These are phyloP conservation scores for Empis stercorea DNA, from an alignment of 2,888 invertebrate genomes.

Conservation along the genomic window DNA sequence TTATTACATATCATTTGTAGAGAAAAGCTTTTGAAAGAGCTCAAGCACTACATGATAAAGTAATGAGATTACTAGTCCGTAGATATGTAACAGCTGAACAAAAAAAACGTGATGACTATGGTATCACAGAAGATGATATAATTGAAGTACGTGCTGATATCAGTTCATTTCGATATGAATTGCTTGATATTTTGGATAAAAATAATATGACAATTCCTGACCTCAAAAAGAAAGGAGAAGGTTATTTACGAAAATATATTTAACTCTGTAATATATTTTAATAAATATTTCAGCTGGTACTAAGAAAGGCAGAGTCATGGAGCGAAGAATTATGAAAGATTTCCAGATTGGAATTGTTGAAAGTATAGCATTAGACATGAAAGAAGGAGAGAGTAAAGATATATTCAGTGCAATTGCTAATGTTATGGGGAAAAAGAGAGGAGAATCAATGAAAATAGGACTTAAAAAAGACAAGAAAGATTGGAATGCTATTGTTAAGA, in stretches of 20 bases:
- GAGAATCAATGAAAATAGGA: background rate
- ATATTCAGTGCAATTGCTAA: conserved; percentile 74
- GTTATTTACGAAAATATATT: background rate
- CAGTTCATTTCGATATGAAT: conserved; percentile 82
- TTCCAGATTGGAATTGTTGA: conserved; percentile 85
- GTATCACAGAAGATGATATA: conserved; percentile 93
- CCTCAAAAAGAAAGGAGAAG: conserved; percentile 44
- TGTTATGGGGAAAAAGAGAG: conserved; percentile 49
- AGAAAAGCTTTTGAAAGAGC: conserved; percentile 62
- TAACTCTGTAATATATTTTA: conserved; percentile 22
- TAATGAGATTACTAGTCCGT: conserved; percentile 78
- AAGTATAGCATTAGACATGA: conserved; percentile 61
- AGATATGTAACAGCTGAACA: conserved; percentile 86
- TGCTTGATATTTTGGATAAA: conserved; percentile 78
- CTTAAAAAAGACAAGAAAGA: conserved; percentile 42
- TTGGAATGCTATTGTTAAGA: conserved; percentile 73
- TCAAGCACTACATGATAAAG: conserved; percentile 59
- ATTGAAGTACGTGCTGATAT: conserved; percentile 97
- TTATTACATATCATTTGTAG: conserved; percentile 31
- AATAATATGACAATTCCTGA: conserved; percentile 80
- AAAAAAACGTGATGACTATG: conserved; percentile 75
- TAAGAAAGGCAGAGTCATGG: conserved; percentile 62
- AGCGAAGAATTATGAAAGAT: conserved; percentile 72
- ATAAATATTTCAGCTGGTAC: conserved; percentile 52
- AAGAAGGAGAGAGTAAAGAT: conserved; percentile 53